Evolutionary conservation across 2,113 vertebrate species (phyloP).

Genomic region (Pelodiscus sinensis): DNA sequence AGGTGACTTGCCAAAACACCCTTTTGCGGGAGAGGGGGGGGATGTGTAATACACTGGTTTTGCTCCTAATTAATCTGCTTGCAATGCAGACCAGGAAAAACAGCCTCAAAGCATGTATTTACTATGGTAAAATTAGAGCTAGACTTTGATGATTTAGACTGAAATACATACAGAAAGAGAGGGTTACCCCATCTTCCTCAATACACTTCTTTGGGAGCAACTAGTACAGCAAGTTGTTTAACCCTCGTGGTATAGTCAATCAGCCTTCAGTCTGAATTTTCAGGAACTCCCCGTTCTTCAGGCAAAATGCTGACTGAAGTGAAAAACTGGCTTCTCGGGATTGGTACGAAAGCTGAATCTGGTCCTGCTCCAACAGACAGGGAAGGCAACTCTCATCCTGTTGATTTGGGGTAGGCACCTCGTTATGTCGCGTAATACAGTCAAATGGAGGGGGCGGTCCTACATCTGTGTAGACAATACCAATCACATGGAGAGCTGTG

Average conservation of each 20-base stretch:
- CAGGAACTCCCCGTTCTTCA: neutral
- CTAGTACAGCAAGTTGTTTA: neutral
- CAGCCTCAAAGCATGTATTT: neutral
- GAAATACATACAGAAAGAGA: neutral
- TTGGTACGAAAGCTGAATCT: neutral
- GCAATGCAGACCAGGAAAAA: neutral
- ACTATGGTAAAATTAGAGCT: neutral
- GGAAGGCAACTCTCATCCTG: neutral
- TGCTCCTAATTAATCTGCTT: neutral
- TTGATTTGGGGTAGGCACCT: neutral
- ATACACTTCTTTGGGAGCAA: neutral
- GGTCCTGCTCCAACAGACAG: neutral
- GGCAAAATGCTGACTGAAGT: neutral
- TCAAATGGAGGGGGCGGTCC: neutral
- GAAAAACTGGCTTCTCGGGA: neutral
- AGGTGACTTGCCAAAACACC: slow-evolving; percentile 22
- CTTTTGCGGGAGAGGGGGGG: neutral
- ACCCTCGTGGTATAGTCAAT: neutral
- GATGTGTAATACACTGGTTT: slow-evolving; percentile 21
- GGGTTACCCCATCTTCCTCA: neutral
- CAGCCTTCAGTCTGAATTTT: neutral
- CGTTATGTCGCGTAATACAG: neutral
- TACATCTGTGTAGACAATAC: neutral
- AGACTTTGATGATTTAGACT: neutral
- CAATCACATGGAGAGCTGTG: no score